Percentiles rank a stretch among this genome's conserved stretches.
Evolutionary conservation across 2,888 invertebrate species (phyloP).

Genomic region (Drosophila recens): DNA sequence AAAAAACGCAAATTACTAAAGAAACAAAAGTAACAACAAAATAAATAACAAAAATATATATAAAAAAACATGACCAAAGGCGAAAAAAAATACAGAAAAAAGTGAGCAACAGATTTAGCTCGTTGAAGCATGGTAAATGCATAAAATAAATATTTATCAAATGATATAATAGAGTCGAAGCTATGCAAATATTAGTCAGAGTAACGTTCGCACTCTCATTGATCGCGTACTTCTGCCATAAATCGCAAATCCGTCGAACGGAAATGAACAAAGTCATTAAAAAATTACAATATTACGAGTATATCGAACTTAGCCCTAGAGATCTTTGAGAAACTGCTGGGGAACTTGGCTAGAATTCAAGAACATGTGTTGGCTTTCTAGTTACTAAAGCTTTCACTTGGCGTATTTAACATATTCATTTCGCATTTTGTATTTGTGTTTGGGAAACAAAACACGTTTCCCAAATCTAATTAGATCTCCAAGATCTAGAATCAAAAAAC

Average conservation of each 20-base stretch:
- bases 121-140: conserved; percentile 40
- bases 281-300: conserved; percentile 14
- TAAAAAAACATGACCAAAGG: conserved; percentile 5
- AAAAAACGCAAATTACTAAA: conserved; percentile 42
- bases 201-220: conserved; percentile 5
- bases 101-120: conserved; percentile 27
- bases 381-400: conserved; percentile 48
- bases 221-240: conserved; percentile 22
- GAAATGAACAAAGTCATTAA: conserved; percentile 28
- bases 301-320: conserved; percentile 4
- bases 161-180: conserved; percentile 53
- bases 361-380: conserved; percentile 16
- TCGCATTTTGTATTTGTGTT: conserved; percentile 10
- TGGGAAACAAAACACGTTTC: conserved; percentile 55
- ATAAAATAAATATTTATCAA: conserved; percentile 66
- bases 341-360: conserved; percentile 33
- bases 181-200: conserved; percentile 39
- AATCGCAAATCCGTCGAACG: conserved; percentile 28
- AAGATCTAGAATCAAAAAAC: conserved; percentile 57
- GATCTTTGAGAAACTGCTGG: background rate
- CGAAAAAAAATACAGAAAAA: conserved; percentile 10
- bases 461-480: conserved; percentile 70
- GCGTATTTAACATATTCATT: conserved; percentile 20
- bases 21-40: conserved; percentile 44
- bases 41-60: too few species aligned